phyloP scores from a whole-genome alignment of 2,113 vertebrate genomes.

The Columbina picui region DNA sequence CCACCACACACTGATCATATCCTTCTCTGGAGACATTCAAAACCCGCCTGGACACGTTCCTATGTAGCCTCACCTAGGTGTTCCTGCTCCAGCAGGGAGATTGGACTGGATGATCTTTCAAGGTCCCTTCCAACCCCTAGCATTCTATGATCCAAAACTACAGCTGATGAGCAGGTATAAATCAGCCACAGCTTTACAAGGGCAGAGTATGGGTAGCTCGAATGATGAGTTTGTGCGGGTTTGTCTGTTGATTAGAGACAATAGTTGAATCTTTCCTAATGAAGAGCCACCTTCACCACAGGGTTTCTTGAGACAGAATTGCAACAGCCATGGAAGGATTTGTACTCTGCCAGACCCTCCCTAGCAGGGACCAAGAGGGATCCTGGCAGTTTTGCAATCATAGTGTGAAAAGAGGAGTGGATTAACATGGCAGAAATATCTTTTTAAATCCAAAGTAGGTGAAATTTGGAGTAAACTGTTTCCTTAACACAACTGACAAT shows the following conservation, averaged over 20 bases:
- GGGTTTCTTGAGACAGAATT: neutral
- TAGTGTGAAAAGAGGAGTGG: neutral
- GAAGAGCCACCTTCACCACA: neutral
- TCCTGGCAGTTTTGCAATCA: neutral
- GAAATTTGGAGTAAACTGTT: neutral
- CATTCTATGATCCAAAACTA: neutral
- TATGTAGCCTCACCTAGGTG: too few species aligned
- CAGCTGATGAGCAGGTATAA: neutral
- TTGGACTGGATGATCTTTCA: too few species aligned
- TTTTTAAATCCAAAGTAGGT: neutral
- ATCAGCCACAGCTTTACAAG: neutral
- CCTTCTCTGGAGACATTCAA: too few species aligned
- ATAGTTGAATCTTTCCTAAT: neutral
- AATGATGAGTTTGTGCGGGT: neutral
- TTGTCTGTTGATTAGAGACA: neutral
- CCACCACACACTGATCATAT: neutral
- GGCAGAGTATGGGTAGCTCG: fast-evolving
- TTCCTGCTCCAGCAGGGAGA: too few species aligned
- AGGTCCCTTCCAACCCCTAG: too few species aligned
- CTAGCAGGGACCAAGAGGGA: neutral
- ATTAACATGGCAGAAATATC: neutral
- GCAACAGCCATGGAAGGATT: neutral
- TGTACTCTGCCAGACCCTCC: neutral
- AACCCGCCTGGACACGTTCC: too few species aligned
- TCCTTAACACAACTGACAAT: neutral